phyloP scores from a whole-genome alignment of 1,140 invertebrate species.

The Tetraneura akinire region DNA sequence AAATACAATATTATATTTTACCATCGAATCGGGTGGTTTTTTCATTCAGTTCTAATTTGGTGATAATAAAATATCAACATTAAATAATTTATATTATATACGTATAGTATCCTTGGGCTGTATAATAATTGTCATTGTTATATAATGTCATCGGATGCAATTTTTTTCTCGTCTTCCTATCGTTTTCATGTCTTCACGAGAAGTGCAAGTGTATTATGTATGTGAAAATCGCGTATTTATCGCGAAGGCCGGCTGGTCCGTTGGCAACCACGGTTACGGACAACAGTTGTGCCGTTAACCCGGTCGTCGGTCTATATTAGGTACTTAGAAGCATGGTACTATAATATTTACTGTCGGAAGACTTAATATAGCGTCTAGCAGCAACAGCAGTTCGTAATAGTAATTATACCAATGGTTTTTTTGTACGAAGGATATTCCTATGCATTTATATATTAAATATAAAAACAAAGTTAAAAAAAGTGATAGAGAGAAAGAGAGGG shows the following conservation, averaged over 20 bases:
- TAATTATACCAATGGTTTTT: conserved; percentile 36
- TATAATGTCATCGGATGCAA: neutral
- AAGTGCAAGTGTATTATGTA: no score
- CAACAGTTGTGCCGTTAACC: conserved; percentile 43
- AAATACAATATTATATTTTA: no score
- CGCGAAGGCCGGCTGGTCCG: conserved; percentile 15
- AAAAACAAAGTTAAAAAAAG: neutral
- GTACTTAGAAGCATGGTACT: no score
- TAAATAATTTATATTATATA: no score
- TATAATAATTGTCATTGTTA: no score
- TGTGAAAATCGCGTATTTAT: conserved; percentile 10
- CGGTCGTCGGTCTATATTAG: neutral
- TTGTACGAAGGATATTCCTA: neutral
- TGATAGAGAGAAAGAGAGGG: neutral
- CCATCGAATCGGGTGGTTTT: no score
- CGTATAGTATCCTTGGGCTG: no score
- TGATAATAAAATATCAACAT: no score
- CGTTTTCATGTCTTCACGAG: neutral
- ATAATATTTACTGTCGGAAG: no score
- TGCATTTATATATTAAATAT: neutral
- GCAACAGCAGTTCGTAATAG: neutral
- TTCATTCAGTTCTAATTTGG: no score
- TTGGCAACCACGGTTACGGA: neutral
- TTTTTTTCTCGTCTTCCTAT: neutral
- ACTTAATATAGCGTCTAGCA: conserved; percentile 1